Conservation (phyloP, 2,888 invertebrate species). For the Hirtodrosophila confusa region DNA sequence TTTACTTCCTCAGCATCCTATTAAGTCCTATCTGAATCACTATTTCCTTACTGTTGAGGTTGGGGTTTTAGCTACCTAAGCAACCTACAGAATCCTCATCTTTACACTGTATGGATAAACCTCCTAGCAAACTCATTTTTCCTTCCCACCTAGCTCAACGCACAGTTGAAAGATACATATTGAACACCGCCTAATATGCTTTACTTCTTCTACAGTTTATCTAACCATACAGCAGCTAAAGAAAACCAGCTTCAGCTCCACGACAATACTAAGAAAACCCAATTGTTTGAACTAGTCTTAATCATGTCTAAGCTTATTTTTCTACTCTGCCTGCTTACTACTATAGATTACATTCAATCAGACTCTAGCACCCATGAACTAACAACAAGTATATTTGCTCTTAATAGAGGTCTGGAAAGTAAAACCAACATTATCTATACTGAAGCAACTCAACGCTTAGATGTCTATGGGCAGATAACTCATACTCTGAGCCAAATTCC, state of each 20-base stretch:
- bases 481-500: slow-evolving; percentile 31
- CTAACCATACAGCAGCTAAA: background rate
- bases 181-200: slow-evolving; percentile 2
- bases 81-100: no score
- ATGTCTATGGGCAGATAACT: slow-evolving; percentile 15
- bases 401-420: slow-evolving; percentile 33
- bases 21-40: background rate
- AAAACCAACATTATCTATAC: slow-evolving; percentile 43
- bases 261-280: background rate
- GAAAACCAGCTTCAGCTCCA: slow-evolving; percentile 5
- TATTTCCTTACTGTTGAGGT: background rate
- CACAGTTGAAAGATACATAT: background rate
- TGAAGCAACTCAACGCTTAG: background rate
- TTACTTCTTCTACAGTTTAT: slow-evolving; percentile 24
- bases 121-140: background rate
- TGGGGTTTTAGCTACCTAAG: no score
- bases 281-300: background rate
- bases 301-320: slow-evolving; percentile 29
- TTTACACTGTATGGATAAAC: no score
- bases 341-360: background rate
- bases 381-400: slow-evolving; percentile 14
- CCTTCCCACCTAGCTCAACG: background rate
- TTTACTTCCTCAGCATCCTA: background rate
- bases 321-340: slow-evolving; percentile 8
- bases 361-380: slow-evolving; percentile 16